Evolutionary conservation across 2,797 vertebrate genomes (phyloP), one percentile per base, ranked within the genome.

Genomic region (Protonibea diacanthus): DNA sequence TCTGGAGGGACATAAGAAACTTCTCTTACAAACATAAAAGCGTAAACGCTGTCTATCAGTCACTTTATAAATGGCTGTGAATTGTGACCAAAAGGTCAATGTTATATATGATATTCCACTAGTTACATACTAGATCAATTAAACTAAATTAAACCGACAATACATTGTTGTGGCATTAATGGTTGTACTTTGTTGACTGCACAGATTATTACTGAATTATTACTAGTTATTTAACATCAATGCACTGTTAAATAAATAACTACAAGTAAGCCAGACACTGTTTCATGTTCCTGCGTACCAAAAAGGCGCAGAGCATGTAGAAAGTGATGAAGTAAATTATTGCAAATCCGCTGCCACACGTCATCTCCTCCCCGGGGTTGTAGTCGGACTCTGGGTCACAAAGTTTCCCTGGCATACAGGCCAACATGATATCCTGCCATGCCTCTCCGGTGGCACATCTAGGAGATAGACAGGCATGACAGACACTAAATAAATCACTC

Each of bases 361-460:
- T 97, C 90, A 95, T 96, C 85, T 99, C 98, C 88, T 99, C 98
- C 21, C 97, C 98, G 0, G 96, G 96, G 85, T 86, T 96, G 88
- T 96, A 97, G 78, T 99, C 98, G 0, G 98, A 99, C 71, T 99
- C 98, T 0, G 97, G 96, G 91, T 99, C 98, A 52, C 98, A 99
- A 57, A 96, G 96, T 69, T 99, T 99, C 15, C 98, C 98, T 0
- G 97, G 94, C 90, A 99, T 93, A 83, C 98, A 99, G 6, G 97
- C 97, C 94, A 99, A 86, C 98, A 99, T 99, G 87, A 99, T 99
- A 33, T 99, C 98, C 84, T 99, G 98, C 98, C 98, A 99, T 1
- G 98, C 97, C 83, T 99, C 98, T 27, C 98, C 98, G 0, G 98
- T 99, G 2, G 98, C 98, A 95, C 98, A 99, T 89, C 98, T 99